Evolutionary conservation across 2,888 invertebrate genomes (phyloP), one percentile per base, ranked within the genome.

Genomic region (Ochropacha duplaris): DNA sequence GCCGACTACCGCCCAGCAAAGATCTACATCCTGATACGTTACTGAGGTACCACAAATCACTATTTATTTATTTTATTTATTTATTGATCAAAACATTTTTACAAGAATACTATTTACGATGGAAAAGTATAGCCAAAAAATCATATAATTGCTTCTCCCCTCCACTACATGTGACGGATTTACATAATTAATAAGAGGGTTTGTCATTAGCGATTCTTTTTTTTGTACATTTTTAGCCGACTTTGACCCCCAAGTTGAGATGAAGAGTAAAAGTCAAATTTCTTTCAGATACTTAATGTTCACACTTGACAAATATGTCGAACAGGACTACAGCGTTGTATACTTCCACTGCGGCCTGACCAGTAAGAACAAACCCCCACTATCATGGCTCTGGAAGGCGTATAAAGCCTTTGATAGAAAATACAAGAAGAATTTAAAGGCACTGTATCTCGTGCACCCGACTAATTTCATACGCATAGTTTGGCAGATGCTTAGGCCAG

Each of bases 361-460:
- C 52, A 98, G 98, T 81, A 96, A 97, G 87, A 99, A 99, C 89
- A 99, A 99, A 84, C 99, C 99, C 0, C 96, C 99, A 0, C 93
- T 99, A 0, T 96, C 97, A 34, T 99, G 99, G 98, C 93, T 99
- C 57, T 97, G 99, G 95, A 98, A 98, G 87, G 99, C 99, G 0
- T 99, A 99, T 87, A 97, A 96, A 84, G 97, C 98, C 39, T 97
- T 99, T 77, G 99, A 99, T 92, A 95, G 99, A 72, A 99, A 99
- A 94, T 99, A 99, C 92, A 99, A 99, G 92, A 99, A 99, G 90
- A 99, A 99, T 87, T 93, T 99, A 49, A 99, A 99, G 90, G 99
- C 99, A 22, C 92, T 99, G 60, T 99, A 99, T 92, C 94, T 99
- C 77, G 99, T 99, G 54, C 99, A 99, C 92, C 99, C 99, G 55